Percentiles rank a stretch among this genome's conserved stretches.
Conservation (phyloP, 2,113 vertebrate species). For the Hiodon alosoides region DNA sequence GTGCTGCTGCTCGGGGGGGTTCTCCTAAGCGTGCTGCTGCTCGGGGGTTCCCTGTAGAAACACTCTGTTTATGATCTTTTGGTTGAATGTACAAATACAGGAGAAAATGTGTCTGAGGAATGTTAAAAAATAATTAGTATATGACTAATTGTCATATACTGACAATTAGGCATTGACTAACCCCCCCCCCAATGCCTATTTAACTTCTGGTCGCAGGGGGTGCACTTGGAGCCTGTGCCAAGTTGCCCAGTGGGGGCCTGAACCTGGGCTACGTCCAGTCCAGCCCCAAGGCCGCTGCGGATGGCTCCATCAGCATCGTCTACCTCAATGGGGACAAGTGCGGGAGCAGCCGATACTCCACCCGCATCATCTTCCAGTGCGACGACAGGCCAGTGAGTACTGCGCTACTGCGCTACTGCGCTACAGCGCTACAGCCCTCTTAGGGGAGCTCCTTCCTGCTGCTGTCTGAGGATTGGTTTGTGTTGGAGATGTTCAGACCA, state of each 20-base stretch:
- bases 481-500: neutral
- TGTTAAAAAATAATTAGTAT: too few relatives aligned
- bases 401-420: too few relatives aligned
- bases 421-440: neutral
- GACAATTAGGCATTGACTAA: too few relatives aligned
- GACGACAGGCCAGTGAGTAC: slow-evolving; percentile 69
- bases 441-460: neutral
- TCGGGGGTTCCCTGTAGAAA: too few relatives aligned
- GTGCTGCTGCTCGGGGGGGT: too few relatives aligned
- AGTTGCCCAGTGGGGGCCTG: slow-evolving; percentile 44
- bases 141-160: too few relatives aligned
- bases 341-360: slow-evolving; percentile 67
- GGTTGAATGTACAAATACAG: too few relatives aligned
- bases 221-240: slow-evolving; percentile 76
- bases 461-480: too few relatives aligned
- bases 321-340: slow-evolving; percentile 84
- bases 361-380: slow-evolving; percentile 82
- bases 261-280: slow-evolving; percentile 88
- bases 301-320: slow-evolving; percentile 81
- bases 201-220: slow-evolving; percentile 59
- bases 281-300: slow-evolving; percentile 69
- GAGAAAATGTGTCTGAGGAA: too few relatives aligned
- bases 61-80: too few relatives aligned
- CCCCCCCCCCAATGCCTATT: neutral
- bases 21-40: too few relatives aligned